Evolutionary conservation across 2,888 invertebrate species (phyloP).

Genomic region (Piscicola geometra): DNA sequence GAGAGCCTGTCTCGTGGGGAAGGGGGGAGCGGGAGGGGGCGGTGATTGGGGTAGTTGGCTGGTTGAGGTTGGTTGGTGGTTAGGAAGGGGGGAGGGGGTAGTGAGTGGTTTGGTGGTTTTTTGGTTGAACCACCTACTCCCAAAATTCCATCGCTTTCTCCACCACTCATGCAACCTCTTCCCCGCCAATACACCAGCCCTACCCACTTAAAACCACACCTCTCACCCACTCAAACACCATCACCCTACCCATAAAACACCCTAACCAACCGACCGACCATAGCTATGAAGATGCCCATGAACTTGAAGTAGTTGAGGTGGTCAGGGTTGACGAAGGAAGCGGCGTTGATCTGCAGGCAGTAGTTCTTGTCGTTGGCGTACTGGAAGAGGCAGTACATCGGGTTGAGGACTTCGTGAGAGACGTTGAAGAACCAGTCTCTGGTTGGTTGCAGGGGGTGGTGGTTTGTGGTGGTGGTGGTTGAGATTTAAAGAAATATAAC

Average conservation of each 20-base stretch:
- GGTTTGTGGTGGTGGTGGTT: background rate
- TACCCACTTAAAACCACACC: too few relatives aligned
- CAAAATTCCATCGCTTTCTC: background rate
- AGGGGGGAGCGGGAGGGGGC: too few relatives aligned
- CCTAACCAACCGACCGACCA: conserved; percentile 54
- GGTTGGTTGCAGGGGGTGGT: conserved; percentile 29
- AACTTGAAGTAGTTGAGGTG: conserved; percentile 98
- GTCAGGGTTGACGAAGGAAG: conserved; percentile 98
- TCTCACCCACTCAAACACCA: too few relatives aligned
- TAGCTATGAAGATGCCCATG: conserved; percentile 88
- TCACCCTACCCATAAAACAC: background rate
- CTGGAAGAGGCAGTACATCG: conserved; percentile 99
- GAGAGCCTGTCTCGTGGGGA: conserved; percentile 70
- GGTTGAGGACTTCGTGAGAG: conserved; percentile 98
- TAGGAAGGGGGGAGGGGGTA: too few relatives aligned
- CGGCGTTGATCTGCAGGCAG: conserved; percentile 97
- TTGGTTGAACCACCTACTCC: too few relatives aligned
- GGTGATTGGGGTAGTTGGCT: too few relatives aligned
- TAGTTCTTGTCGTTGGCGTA: conserved; percentile 99
- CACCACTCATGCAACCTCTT: too few relatives aligned
- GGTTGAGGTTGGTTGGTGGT: background rate
- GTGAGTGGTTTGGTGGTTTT: too few relatives aligned
- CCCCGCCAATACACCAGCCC: too few relatives aligned
- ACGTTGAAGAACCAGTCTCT: conserved; percentile 64
- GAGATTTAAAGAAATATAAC: too few relatives aligned